Percentiles rank a stretch among this genome's conserved stretches.
Conservation (phyloP, 2,888 invertebrate genomes). For the Polydrusus tereticollis region DNA sequence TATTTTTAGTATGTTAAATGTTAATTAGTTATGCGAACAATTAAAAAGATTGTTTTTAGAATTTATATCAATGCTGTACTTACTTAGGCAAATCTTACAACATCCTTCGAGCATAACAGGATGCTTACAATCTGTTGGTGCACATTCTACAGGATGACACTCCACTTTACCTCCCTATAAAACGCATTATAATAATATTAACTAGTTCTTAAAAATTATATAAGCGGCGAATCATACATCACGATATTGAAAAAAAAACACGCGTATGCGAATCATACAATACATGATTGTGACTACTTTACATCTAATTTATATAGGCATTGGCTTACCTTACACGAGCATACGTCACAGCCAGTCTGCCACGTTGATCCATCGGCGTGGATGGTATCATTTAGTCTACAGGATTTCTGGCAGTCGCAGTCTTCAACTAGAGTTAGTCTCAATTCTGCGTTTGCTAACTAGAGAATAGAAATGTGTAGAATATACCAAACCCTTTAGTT, state of each 20-base stretch:
- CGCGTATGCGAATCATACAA: background rate
- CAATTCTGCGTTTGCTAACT: conserved; percentile 86
- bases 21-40: no score
- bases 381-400: conserved; percentile 83
- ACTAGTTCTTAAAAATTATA: no score
- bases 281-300: conserved; percentile 16
- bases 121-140: conserved; percentile 82
- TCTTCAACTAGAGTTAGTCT: conserved; percentile 84
- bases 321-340: conserved; percentile 86
- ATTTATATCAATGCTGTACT: conserved; percentile 64
- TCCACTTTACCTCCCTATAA: conserved; percentile 84
- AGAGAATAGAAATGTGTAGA: conserved; percentile 66
- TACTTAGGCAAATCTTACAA: conserved; percentile 89
- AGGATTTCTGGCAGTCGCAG: conserved; percentile 92
- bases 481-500: conserved; percentile 32
- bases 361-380: conserved; percentile 88
- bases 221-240: no score
- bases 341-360: conserved; percentile 88
- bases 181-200: background rate
- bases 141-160: conserved; percentile 87
- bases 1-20: background rate
- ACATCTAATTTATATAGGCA: no score
- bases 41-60: no score
- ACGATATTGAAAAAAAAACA: no score
- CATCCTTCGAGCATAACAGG: conserved; percentile 85